Conservation (phyloP, 64 coral and sea anemone genomes). For the Pocillopora damicornis region DNA sequence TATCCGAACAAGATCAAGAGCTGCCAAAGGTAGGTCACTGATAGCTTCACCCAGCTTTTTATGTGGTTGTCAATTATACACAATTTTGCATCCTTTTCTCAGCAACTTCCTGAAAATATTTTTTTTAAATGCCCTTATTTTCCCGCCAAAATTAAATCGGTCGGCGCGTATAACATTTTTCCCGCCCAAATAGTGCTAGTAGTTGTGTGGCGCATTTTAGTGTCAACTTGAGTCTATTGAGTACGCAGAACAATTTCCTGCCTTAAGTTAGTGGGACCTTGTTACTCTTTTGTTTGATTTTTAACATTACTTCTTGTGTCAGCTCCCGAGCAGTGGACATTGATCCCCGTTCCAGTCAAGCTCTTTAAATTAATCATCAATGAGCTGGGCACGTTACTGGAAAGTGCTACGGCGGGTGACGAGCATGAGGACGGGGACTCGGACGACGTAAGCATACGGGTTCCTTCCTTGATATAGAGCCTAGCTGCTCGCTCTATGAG, state of each 20-base stretch:
- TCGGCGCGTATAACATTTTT: background rate
- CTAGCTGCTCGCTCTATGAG: no score
- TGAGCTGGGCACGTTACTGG: constrained; percentile 75
- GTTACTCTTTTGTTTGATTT: background rate
- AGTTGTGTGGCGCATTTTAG: no score
- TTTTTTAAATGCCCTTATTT: no score
- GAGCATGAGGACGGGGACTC: constrained; percentile 68
- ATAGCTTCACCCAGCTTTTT: no score
- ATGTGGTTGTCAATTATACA: no score
- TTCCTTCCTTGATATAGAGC: background rate
- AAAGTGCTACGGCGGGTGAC: constrained; percentile 55
- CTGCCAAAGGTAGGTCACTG: constrained; percentile 60
- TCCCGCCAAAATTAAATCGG: no score
- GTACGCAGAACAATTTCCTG: background rate
- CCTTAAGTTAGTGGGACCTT: background rate
- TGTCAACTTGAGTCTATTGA: background rate
- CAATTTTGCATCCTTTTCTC: no score
- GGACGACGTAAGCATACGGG: constrained; percentile 58
- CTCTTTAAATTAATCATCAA: constrained; percentile 94
- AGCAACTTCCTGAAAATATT: no score
- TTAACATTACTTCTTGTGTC: constrained; percentile 18
- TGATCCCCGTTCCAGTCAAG: constrained; percentile 86
- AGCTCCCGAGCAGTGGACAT: constrained; percentile 92
- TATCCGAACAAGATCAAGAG: constrained; percentile 86
- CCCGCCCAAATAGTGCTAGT: no score